Base-by-base conservation (phyloP, 2,113 vertebrate species). In the Echinops telfairi region DNA sequence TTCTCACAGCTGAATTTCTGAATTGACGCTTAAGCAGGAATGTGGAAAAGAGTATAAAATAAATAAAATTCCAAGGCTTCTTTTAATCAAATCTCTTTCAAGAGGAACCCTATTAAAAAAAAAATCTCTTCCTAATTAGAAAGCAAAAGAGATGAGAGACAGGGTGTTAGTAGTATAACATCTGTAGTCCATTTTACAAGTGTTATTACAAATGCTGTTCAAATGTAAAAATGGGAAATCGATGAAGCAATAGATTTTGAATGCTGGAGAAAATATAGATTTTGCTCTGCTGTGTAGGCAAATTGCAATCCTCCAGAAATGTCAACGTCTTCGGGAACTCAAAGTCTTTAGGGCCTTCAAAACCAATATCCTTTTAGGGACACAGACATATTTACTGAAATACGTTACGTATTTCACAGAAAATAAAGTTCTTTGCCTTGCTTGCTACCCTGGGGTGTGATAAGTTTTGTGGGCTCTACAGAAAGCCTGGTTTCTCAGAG, bases 381-480 rank as follows among this genome's bases (percentile, higher is more conserved):
- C 90, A 95, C 43, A 66, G 85, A 94, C 82, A 78, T 97, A 95
- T 89, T 95, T 94, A 96, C 38, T 95, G 81, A 86, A 94, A 94
- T 93, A 96, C 29, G 73, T 94, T 96, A 92, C 92, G n/a, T n/a
- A n/a, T n/a, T n/a, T n/a, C n/a, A 95, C 22, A 70, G 20, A 57
- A 86, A 93, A 95, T 96, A 95, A 97, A 91, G 33, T 95, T 96
- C 84, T 97, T 91, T 91, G 71, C 79, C 86, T 92, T 84, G 62
- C 77, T 94, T 86, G 88, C 87, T 3, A 89, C 92, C 88, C 93
- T 76, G 38, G 94, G 95, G 94, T 95, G 85, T 96, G 85, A 95
- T 94, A 93, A 95, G 93, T 92, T 96, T 78, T 93, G 82, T 58
- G 29, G 64, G 31, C 70, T 94, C 11, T 83, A 82, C 88, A 94